Evolutionary conservation across 2,888 invertebrate species (phyloP).

Genomic region (Athalia cordata): DNA sequence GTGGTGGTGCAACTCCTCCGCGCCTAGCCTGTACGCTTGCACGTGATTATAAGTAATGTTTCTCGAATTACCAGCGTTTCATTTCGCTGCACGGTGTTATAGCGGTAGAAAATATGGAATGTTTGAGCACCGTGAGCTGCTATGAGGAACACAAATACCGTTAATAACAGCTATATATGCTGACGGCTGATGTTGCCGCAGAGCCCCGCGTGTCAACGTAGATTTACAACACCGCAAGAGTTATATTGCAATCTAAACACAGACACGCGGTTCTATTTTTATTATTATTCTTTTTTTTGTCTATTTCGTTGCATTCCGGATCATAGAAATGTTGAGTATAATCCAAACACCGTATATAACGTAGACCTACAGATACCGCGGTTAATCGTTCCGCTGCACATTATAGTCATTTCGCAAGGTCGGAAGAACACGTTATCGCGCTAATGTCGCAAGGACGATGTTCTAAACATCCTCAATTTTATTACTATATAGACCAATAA

Average conservation of each 20-base stretch:
- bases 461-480: too few species aligned
- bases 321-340: not conserved
- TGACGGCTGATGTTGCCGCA: too few species aligned
- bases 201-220: not conserved
- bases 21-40: too few species aligned
- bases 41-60: too few species aligned
- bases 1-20: too few species aligned
- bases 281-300: too few species aligned
- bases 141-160: not conserved
- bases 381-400: constrained; percentile 2
- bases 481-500: too few species aligned
- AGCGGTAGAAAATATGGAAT: not conserved
- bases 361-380: not conserved
- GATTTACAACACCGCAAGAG: constrained; percentile 8
- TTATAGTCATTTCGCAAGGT: constrained; percentile 4
- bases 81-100: not conserved
- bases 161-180: constrained; percentile 7
- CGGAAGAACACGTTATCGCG: not conserved
- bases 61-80: too few species aligned
- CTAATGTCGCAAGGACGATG: too few species aligned
- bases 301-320: too few species aligned
- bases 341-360: not conserved
- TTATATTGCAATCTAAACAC: not conserved
- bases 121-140: not conserved
- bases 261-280: not conserved